phyloP scores from a whole-genome alignment of 2,797 vertebrate genomes.

The Sebastes melanostomus region DNA sequence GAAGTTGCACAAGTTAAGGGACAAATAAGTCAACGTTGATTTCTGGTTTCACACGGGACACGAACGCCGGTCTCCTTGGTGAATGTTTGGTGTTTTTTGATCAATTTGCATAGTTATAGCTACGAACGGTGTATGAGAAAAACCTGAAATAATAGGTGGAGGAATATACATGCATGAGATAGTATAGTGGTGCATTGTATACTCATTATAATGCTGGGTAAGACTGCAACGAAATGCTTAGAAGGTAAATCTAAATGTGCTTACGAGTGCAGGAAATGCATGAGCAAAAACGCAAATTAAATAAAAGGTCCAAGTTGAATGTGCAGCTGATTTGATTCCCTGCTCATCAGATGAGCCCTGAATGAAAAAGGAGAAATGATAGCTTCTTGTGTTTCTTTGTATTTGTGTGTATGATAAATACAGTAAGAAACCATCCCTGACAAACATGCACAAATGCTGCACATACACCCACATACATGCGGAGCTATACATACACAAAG shows the following conservation, averaged over 20 bases:
- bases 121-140: no score
- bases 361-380: neutral
- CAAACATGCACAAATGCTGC: neutral
- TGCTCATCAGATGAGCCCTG: slow-evolving; percentile 1
- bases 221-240: neutral
- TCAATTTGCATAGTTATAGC: no score
- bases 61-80: no score
- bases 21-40: no score
- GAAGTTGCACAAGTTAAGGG: no score
- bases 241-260: neutral
- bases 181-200: neutral
- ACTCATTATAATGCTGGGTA: neutral
- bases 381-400: neutral
- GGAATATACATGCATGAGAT: neutral
- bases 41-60: no score
- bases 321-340: slow-evolving; percentile 15
- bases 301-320: slow-evolving; percentile 4
- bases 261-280: slow-evolving; percentile 1
- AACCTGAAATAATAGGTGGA: neutral
- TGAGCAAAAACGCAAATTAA: neutral
- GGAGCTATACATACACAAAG: neutral
- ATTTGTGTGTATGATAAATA: neutral
- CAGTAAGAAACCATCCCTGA: neutral
- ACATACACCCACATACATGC: neutral
- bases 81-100: no score